A percentile compares a stretch with the other conserved stretches of the same genome.
These are phyloP conservation scores for Paraplagusia blochii DNA, from an alignment of 2,113 vertebrate genomes.

Conservation along the genomic window DNA sequence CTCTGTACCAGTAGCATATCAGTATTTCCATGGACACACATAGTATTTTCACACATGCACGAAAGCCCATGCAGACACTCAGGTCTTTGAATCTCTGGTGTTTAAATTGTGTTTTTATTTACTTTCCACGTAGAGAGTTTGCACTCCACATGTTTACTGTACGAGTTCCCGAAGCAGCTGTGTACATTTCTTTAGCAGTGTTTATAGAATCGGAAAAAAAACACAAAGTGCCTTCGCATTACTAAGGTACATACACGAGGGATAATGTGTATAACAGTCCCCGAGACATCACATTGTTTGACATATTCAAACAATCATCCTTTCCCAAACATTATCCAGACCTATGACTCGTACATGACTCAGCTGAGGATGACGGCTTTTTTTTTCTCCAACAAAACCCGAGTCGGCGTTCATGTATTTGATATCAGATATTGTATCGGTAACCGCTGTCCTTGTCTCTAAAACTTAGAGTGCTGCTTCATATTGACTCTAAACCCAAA, in stretches of 20 bases:
- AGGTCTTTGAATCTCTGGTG: constrained; percentile 54
- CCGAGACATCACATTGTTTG: constrained; percentile 4
- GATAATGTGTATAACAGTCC: constrained; percentile 5
- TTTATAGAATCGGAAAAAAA: constrained; percentile 35
- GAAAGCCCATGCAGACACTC: constrained; percentile 50
- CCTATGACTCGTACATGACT: constrained; percentile 16
- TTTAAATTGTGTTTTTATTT: constrained; percentile 42
- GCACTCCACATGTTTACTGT: constrained; percentile 68
- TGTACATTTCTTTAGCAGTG: constrained; percentile 25
- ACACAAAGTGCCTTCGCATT: constrained; percentile 22
- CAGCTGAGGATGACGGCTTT: constrained; percentile 28
- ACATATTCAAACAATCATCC: constrained; percentile 15
- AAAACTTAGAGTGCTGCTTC: constrained; percentile 27
- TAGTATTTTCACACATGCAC: constrained; percentile 17
- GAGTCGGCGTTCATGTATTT: constrained; percentile 34
- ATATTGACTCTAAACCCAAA: constrained; percentile 49
- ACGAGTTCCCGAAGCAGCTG: constrained; percentile 61
- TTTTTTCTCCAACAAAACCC: constrained; percentile 9
- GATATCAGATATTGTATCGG: constrained; percentile 6
- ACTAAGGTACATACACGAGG: constrained; percentile 30
- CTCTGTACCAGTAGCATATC: constrained; percentile 44
- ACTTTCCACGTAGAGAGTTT: constrained; percentile 65
- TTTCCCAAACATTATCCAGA: constrained; percentile 16
- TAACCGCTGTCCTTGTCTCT: constrained; percentile 20
- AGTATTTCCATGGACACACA: constrained; percentile 59